These are phyloP conservation scores for Oncorhynchus tshawytscha DNA, from an alignment of 2,113 vertebrate genomes.

Conservation along the genomic window DNA sequence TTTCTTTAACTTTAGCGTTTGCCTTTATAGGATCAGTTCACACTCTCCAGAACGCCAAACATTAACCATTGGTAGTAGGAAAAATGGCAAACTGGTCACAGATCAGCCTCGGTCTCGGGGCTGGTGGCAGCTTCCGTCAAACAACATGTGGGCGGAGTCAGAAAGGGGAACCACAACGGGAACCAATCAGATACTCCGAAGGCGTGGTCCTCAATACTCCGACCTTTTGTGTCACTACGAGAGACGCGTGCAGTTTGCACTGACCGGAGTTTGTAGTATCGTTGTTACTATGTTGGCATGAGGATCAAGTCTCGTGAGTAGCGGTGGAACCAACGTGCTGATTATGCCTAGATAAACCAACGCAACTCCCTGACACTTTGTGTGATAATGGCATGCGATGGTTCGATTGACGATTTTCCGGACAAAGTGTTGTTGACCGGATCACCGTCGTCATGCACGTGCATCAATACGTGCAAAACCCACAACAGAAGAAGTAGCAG, in stretches of 20 bases:
- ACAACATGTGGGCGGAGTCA: neutral
- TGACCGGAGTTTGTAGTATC: neutral
- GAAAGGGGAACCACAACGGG: too few species aligned
- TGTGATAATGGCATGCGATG: constrained; percentile 70
- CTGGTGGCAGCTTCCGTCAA: too few species aligned
- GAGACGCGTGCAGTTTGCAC: neutral
- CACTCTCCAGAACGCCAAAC: neutral
- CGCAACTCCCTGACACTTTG: constrained; percentile 34
- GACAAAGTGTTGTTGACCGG: constrained; percentile 66
- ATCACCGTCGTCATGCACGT: constrained; percentile 55
- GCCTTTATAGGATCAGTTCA: neutral
- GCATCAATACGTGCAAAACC: too few species aligned
- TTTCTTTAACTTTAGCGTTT: neutral
- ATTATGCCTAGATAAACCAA: constrained; percentile 63
- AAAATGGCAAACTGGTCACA: neutral
- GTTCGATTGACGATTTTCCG: constrained; percentile 62
- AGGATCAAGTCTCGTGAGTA: constrained; percentile 41
- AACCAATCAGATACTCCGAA: too few species aligned
- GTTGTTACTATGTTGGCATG: neutral
- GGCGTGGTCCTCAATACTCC: neutral
- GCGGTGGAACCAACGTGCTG: constrained; percentile 42
- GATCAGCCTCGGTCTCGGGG: neutral
- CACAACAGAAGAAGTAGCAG: constrained; percentile 51
- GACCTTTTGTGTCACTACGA: neutral
- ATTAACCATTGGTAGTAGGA: neutral